Conservation (phyloP, 2,888 invertebrate genomes). For the Steinernema carpocapsae region DNA sequence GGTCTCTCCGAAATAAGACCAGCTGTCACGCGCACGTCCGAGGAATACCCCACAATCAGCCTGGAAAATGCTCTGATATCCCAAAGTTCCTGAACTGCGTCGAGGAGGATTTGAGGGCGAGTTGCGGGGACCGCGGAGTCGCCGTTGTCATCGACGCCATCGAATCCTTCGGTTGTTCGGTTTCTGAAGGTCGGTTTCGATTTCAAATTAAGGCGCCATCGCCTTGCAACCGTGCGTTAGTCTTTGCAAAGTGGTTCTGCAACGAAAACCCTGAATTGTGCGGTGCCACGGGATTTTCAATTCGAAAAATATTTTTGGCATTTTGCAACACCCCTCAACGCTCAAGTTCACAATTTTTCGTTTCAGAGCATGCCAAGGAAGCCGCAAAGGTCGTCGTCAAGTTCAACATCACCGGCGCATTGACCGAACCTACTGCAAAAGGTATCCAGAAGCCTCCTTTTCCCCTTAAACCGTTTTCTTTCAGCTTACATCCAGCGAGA, state of each 20-base stretch:
- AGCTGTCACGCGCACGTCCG: conserved; percentile 30
- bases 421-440: not conserved
- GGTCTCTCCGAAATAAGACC: conserved; percentile 8
- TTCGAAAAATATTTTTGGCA: no score
- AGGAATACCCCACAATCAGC: conserved; percentile 36
- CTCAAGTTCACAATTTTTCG: not conserved
- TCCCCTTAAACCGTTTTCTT: not conserved
- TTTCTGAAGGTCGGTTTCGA: conserved; percentile 6
- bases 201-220: no score
- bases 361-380: conserved; percentile 10
- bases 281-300: no score
- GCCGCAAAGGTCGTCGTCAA: conserved; percentile 10
- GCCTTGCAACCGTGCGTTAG: no score
- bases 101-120: not conserved
- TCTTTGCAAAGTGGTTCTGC: no score
- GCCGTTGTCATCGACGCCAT: conserved; percentile 30
- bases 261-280: no score
- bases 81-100: conserved; percentile 37
- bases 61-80: conserved; percentile 36
- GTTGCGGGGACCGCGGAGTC: not conserved
- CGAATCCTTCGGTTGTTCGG: conserved; percentile 10
- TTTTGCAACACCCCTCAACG: not conserved
- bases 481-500: not conserved
- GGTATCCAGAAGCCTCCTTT: not conserved
- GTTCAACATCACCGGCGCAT: conserved; percentile 7